A percentile compares a stretch with the other conserved stretches of the same genome.
phyloP scores from a whole-genome alignment of 2,797 vertebrate species.

The Cryptoprocta ferox region DNA sequence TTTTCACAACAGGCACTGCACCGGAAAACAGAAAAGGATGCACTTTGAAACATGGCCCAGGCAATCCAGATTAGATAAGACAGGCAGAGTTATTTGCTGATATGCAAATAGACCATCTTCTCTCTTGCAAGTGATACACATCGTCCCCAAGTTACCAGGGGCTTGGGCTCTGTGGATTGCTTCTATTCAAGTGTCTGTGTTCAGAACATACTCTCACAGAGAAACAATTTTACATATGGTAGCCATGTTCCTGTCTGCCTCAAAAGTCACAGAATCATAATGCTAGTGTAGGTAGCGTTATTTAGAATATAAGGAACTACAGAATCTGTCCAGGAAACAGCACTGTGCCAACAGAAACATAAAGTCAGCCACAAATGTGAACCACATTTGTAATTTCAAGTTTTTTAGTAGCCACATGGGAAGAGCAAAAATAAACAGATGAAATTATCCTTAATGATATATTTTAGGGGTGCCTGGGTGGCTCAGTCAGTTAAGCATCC shows the following conservation, averaged over 20 bases:
- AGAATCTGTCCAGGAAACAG: neutral
- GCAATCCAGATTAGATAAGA: neutral
- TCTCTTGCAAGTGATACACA: neutral
- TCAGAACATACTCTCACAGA: constrained; percentile 12
- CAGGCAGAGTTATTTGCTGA: constrained; percentile 35
- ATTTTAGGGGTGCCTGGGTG: neutral
- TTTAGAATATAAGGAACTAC: neutral
- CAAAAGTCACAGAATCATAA: neutral
- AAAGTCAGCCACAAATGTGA: neutral
- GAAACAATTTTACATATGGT: neutral
- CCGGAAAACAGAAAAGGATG: constrained; percentile 9
- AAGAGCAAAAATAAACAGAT: constrained; percentile 34
- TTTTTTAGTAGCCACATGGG: neutral
- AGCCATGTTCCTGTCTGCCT: neutral
- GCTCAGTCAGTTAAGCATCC: too few relatives aligned
- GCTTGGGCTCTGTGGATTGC: neutral
- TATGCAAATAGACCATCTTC: neutral
- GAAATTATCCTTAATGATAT: neutral
- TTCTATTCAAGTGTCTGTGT: constrained; percentile 20
- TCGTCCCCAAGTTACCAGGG: neutral
- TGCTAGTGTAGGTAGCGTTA: neutral
- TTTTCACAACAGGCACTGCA: constrained; percentile 23
- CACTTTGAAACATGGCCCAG: neutral
- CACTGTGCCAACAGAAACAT: neutral
- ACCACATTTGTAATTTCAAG: neutral